Percentiles rank a stretch among this genome's conserved stretches.
Evolutionary conservation across 1,140 invertebrate species (phyloP).

Genomic region (Halesus radiatus): DNA sequence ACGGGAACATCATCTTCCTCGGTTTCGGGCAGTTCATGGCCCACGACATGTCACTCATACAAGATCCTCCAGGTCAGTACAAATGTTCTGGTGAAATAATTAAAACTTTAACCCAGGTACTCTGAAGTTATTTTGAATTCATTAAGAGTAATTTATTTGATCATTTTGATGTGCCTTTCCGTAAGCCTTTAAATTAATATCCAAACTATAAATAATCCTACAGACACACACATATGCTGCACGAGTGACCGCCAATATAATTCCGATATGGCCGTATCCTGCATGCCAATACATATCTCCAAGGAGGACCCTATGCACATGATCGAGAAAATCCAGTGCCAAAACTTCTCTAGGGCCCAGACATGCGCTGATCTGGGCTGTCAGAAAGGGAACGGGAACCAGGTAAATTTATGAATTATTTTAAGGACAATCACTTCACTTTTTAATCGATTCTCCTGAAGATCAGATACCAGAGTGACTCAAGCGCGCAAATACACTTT

Average conservation of each 20-base stretch:
- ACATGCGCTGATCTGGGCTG: conserved; percentile 19
- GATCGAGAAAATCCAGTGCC: conserved; percentile 19
- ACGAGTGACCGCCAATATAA: neutral
- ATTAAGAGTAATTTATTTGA: no score
- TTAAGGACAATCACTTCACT: no score
- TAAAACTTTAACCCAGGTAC: no score
- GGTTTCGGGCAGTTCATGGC: conserved; percentile 76
- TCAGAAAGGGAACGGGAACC: neutral
- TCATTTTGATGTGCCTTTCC: no score
- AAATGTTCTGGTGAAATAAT: no score
- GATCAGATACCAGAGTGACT: no score
- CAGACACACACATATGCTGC: conserved; percentile 18
- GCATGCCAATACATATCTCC: conserved; percentile 6
- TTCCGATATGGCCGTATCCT: neutral
- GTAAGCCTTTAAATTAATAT: neutral
- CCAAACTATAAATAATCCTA: neutral
- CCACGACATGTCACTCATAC: conserved; percentile 68
- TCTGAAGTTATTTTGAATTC: no score
- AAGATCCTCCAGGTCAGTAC: conserved; percentile 56
- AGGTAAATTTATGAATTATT: neutral
- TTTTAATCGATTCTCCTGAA: no score
- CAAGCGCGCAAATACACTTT: no score
- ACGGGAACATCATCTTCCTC: conserved; percentile 70
- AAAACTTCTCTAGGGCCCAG: conserved; percentile 31
- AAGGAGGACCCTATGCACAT: conserved; percentile 9